A percentile compares a stretch with the other conserved stretches of the same genome.
phyloP scores from a whole-genome alignment of 2,797 vertebrate genomes.

The Eulemur rubriventer region DNA sequence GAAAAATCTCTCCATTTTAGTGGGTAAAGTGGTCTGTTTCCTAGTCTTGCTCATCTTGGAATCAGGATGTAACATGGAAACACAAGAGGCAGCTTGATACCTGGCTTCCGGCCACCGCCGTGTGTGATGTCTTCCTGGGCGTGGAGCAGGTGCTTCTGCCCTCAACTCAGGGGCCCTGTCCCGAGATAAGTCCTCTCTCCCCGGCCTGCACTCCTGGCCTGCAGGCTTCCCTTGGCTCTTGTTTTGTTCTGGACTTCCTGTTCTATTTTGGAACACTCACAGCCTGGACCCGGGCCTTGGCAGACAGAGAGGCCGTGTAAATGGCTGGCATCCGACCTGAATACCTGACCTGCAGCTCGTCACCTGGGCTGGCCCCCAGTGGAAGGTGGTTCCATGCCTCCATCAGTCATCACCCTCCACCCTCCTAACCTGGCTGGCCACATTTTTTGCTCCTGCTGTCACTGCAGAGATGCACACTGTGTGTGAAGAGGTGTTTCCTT shows the following conservation, averaged over 20 bases:
- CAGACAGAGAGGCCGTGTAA: neutral
- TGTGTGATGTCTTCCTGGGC: neutral
- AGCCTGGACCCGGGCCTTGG: slow-evolving; percentile 9
- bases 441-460: slow-evolving; percentile 18
- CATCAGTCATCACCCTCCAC: neutral
- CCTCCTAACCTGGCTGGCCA: neutral
- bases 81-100: neutral
- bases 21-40: neutral
- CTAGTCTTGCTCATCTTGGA: neutral
- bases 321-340: neutral
- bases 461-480: neutral
- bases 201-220: neutral
- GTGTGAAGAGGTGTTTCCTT: slow-evolving; percentile 5
- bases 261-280: slow-evolving; percentile 53
- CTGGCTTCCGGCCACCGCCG: neutral
- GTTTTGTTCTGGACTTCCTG: slow-evolving; percentile 59
- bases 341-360: neutral
- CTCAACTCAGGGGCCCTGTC: neutral
- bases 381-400: neutral
- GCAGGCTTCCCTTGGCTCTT: neutral
- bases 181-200: neutral
- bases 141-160: neutral
- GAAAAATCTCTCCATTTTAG: neutral
- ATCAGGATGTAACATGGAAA: neutral
- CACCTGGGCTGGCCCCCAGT: neutral